Evolutionary conservation across 2,888 invertebrate genomes (phyloP).

Genomic region (Leptothorax acervorum): DNA sequence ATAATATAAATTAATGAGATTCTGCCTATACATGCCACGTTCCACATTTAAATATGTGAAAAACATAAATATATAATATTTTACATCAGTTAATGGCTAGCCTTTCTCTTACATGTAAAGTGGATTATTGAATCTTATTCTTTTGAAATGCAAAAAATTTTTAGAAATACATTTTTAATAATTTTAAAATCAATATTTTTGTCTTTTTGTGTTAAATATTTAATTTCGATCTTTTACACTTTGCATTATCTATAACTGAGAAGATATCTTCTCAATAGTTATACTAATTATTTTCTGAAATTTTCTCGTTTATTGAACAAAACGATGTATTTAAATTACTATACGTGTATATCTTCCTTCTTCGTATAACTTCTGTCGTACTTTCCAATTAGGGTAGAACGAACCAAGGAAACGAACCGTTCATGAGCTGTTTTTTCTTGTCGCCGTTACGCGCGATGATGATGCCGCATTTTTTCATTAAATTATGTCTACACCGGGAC

Average conservation of each 20-base stretch:
- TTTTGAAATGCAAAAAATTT: not conserved
- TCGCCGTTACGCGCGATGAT: constrained; percentile 71
- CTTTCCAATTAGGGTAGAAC: constrained; percentile 75
- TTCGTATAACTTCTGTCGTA: constrained; percentile 58
- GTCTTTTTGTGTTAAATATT: not conserved
- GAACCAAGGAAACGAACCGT: constrained; percentile 76
- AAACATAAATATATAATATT: not conserved
- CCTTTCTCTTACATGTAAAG: not conserved
- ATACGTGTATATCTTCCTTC: constrained; percentile 3
- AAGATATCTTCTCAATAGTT: not conserved
- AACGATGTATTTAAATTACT: not conserved
- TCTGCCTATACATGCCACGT: not conserved
- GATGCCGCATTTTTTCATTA: constrained; percentile 61
- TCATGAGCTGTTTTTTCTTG: constrained; percentile 70
- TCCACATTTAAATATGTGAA: not conserved
- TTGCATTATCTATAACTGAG: not conserved
- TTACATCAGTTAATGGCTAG: not conserved
- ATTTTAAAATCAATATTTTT: not conserved
- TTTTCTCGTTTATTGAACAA: not conserved
- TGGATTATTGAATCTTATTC: not conserved
- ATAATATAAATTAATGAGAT: not conserved
- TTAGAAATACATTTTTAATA: not conserved
- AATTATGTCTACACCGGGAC: constrained; percentile 52
- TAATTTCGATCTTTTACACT: not conserved
- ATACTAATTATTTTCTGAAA: not conserved